A percentile compares a stretch with the other conserved stretches of the same genome.
phyloP scores from a whole-genome alignment of 2,113 vertebrate genomes.

The Fulmarus glacialis region DNA sequence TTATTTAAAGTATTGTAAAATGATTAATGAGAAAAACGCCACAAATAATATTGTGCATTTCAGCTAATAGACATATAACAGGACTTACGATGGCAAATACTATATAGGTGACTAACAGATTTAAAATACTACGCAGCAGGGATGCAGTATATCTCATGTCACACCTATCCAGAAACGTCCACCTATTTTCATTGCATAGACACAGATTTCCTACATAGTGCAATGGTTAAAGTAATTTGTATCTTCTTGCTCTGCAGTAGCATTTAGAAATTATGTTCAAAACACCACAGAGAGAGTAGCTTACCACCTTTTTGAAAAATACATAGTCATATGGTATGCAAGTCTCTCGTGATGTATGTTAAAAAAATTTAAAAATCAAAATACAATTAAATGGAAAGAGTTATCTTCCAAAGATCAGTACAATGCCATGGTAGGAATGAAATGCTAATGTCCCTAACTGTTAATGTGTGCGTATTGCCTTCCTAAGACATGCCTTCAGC shows the following conservation, averaged over 20 bases:
- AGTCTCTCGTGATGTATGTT: not conserved
- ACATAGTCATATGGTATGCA: accelerated
- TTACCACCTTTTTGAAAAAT: not conserved
- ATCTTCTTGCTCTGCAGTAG: not conserved
- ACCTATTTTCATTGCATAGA: not conserved
- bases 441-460: not conserved
- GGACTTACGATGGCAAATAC: not conserved
- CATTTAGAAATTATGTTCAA: not conserved
- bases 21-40: not conserved
- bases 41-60: not conserved
- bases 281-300: not conserved
- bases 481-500: not conserved
- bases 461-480: not conserved
- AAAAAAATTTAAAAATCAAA: not conserved
- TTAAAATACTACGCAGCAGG: not conserved
- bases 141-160: not conserved
- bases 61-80: not conserved
- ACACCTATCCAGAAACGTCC: not conserved
- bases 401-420: not conserved
- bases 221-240: not conserved
- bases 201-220: not conserved
- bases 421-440: not conserved
- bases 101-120: not conserved
- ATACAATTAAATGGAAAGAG: not conserved
- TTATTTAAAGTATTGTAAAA: not conserved